A percentile compares a stretch with the other conserved stretches of the same genome.
phyloP scores from a whole-genome alignment of 2,113 vertebrate genomes.

The Eulacestoma nigropectus region DNA sequence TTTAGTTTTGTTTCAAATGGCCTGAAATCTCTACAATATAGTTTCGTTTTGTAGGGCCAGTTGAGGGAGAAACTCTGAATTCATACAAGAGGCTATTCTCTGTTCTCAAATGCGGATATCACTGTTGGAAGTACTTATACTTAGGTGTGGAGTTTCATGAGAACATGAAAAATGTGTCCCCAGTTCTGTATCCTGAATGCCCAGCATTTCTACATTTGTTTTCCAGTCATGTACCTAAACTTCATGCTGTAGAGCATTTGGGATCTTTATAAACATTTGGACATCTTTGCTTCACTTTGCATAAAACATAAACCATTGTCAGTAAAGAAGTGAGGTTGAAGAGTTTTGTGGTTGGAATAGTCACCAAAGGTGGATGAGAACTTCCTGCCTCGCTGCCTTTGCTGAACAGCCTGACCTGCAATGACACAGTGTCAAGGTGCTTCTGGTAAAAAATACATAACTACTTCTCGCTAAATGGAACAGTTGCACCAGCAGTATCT shows the following conservation, averaged over 20 bases:
- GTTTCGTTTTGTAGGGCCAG: neutral
- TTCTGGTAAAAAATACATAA: neutral
- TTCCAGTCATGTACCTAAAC: neutral
- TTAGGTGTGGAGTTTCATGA: neutral
- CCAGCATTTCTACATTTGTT: neutral
- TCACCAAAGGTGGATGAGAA: neutral
- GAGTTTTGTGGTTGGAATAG: neutral
- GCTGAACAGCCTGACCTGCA: neutral
- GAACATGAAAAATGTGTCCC: neutral
- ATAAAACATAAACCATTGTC: neutral
- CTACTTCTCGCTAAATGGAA: neutral
- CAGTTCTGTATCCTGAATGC: neutral
- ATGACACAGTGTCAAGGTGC: neutral
- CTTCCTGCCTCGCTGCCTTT: neutral
- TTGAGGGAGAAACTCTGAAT: neutral
- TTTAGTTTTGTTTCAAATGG: neutral
- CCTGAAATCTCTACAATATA: neutral
- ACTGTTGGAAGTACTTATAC: neutral
- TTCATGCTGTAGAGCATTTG: neutral
- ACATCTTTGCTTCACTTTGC: neutral
- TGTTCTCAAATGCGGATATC: neutral
- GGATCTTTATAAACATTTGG: neutral
- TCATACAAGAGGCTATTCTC: neutral
- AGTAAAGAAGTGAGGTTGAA: neutral
- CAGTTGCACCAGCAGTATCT: neutral